Evolutionary conservation across 2,888 invertebrate genomes (phyloP).

Genomic region (Drosophila tripunctata): DNA sequence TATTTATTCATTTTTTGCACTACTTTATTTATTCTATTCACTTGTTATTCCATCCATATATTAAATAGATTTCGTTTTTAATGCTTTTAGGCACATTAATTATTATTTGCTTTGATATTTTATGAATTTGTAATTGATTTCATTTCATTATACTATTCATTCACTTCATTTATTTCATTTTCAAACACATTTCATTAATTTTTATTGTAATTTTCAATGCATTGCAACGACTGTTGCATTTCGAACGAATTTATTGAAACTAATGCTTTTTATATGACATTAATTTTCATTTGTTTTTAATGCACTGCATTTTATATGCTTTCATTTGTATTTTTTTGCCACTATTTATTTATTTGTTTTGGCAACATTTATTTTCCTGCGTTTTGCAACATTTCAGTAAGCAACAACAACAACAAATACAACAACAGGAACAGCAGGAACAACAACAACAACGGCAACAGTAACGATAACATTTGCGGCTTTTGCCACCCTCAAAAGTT

Average conservation of each 20-base stretch:
- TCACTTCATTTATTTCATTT: background rate
- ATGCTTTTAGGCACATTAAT: too few relatives aligned
- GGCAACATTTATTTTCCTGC: slow-evolving; percentile 10
- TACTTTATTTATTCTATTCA: too few relatives aligned
- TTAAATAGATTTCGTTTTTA: background rate
- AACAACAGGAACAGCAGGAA: slow-evolving; percentile 4
- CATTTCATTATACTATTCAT: background rate
- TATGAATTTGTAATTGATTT: background rate
- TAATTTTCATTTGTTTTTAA: slow-evolving; percentile 8
- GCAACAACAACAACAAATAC: slow-evolving; percentile 27
- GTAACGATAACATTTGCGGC: slow-evolving; percentile 59
- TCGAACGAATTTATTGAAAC: background rate
- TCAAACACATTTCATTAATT: background rate
- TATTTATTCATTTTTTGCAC: too few relatives aligned
- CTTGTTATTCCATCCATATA: background rate
- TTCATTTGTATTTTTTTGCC: background rate
- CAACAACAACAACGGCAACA: slow-evolving; percentile 15
- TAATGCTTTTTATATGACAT: slow-evolving; percentile 1
- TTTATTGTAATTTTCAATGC: slow-evolving; percentile 1
- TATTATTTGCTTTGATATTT: background rate
- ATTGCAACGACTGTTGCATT: too few relatives aligned
- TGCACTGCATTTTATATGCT: background rate
- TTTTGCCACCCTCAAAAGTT: slow-evolving; percentile 75
- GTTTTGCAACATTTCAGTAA: slow-evolving; percentile 8
- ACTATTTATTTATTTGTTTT: background rate